A percentile compares a stretch with the other conserved stretches of the same genome.
Evolutionary conservation across 2,113 vertebrate species (phyloP).

Genomic region (Larimichthys crocea): DNA sequence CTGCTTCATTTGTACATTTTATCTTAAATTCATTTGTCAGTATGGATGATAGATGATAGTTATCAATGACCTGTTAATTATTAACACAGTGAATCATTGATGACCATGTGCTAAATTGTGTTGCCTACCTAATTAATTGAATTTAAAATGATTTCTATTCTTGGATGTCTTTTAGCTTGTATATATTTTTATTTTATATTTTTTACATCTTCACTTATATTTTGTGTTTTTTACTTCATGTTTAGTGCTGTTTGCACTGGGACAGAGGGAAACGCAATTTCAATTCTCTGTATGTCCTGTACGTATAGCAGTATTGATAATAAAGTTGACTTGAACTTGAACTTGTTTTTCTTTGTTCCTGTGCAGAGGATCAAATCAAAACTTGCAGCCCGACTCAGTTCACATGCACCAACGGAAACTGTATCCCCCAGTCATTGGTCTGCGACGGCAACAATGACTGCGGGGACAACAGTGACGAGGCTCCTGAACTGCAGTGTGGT

Average conservation of each 20-base stretch:
- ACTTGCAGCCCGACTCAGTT: constrained; percentile 80
- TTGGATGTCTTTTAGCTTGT: too few species aligned
- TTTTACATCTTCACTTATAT: too few species aligned
- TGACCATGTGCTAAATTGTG: background rate
- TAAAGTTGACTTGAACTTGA: too few species aligned
- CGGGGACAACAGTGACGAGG: constrained; percentile 94
- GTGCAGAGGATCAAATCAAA: constrained; percentile 70
- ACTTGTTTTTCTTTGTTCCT: background rate
- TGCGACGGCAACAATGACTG: constrained; percentile 93
- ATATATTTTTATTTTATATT: too few species aligned
- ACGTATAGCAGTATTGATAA: too few species aligned
- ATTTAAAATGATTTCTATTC: too few species aligned
- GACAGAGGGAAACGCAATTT: too few species aligned
- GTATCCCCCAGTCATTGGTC: constrained; percentile 69
- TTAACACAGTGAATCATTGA: background rate
- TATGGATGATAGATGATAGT: background rate
- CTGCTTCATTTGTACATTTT: too few species aligned
- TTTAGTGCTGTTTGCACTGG: too few species aligned
- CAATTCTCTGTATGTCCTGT: too few species aligned
- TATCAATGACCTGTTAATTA: background rate
- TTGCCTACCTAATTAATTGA: background rate
- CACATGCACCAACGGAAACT: constrained; percentile 82
- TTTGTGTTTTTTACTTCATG: too few species aligned
- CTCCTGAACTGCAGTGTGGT: constrained; percentile 83
- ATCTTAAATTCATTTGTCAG: background rate